A percentile compares a stretch with the other conserved stretches of the same genome.
phyloP scores from a whole-genome alignment of 2,888 invertebrate species.

The Diploptera punctata region DNA sequence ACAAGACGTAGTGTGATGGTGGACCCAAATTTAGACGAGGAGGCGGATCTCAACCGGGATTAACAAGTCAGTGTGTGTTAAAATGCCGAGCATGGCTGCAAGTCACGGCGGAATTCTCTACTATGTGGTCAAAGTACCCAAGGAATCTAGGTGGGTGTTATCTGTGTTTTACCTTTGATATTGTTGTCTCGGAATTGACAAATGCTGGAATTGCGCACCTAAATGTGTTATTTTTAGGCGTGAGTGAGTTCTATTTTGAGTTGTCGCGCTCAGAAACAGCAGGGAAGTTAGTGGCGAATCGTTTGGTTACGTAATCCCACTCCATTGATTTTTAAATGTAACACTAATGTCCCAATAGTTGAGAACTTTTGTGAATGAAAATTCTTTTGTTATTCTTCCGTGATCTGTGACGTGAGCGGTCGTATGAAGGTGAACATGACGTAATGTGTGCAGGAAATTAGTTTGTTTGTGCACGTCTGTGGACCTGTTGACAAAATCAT shows the following conservation, averaged over 20 bases:
- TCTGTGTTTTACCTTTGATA: too few species aligned
- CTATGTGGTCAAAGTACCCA: constrained; percentile 71
- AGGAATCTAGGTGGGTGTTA: constrained; percentile 50
- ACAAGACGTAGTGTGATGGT: neutral
- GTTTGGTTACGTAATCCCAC: too few species aligned
- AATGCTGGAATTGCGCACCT: too few species aligned
- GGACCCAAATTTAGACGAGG: constrained; percentile 8
- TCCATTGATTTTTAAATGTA: too few species aligned
- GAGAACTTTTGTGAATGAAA: neutral
- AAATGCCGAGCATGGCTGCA: constrained; percentile 59
- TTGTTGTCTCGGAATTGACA: too few species aligned
- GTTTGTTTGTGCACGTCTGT: too few species aligned
- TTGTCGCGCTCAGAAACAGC: too few species aligned
- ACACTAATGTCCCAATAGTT: too few species aligned
- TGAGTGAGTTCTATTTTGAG: too few species aligned
- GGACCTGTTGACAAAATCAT: too few species aligned
- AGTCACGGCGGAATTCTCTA: constrained; percentile 72
- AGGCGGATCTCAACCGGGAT: neutral
- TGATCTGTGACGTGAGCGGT: constrained; percentile 22
- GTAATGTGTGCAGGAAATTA: neutral
- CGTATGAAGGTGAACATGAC: constrained; percentile 23
- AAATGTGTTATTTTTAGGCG: too few species aligned
- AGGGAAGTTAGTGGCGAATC: too few species aligned
- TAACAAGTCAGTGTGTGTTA: neutral
- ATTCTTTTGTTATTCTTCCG: constrained; percentile 5